These are phyloP conservation scores for Agonopterix subpropinquella DNA, from an alignment of 2,888 invertebrate species.

Conservation along the genomic window DNA sequence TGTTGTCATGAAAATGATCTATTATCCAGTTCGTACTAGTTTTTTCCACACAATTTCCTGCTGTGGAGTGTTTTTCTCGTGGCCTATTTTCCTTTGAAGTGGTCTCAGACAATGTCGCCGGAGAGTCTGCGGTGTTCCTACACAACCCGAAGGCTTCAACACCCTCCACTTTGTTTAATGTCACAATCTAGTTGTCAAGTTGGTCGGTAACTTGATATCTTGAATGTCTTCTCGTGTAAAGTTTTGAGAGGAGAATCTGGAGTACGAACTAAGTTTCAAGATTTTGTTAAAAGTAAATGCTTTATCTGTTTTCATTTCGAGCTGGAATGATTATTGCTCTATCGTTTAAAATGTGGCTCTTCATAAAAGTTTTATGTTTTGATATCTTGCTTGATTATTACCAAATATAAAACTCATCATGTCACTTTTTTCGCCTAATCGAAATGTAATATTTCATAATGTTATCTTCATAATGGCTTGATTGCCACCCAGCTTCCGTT, in stretches of 20 bases:
- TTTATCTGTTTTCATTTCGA: not conserved
- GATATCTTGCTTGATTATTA: too few species aligned
- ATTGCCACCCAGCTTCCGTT: conserved; percentile 18
- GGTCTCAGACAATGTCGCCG: conserved; percentile 31
- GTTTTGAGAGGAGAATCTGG: not conserved
- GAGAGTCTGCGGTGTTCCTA: conserved; percentile 30
- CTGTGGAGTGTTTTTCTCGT: conserved; percentile 34
- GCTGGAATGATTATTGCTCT: too few species aligned
- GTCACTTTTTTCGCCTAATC: too few species aligned
- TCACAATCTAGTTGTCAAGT: conserved; percentile 4
- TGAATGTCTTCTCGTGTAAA: not conserved
- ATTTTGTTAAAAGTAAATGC: not conserved
- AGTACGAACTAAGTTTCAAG: not conserved
- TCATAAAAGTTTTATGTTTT: too few species aligned
- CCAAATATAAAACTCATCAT: too few species aligned
- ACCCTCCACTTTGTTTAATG: conserved; percentile 14
- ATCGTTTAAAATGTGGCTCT: too few species aligned
- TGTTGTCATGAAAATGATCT: not conserved
- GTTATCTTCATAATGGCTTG: not conserved
- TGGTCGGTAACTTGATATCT: not conserved
- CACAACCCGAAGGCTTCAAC: conserved; percentile 16
- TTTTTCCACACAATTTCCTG: conserved; percentile 48
- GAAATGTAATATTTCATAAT: not conserved
- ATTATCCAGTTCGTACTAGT: conserved; percentile 16
- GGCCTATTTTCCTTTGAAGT: conserved; percentile 55